Percentiles rank a stretch among this genome's conserved stretches.
Conservation (phyloP, 2,113 vertebrate genomes). For the Phrynocephalus versicolor region DNA sequence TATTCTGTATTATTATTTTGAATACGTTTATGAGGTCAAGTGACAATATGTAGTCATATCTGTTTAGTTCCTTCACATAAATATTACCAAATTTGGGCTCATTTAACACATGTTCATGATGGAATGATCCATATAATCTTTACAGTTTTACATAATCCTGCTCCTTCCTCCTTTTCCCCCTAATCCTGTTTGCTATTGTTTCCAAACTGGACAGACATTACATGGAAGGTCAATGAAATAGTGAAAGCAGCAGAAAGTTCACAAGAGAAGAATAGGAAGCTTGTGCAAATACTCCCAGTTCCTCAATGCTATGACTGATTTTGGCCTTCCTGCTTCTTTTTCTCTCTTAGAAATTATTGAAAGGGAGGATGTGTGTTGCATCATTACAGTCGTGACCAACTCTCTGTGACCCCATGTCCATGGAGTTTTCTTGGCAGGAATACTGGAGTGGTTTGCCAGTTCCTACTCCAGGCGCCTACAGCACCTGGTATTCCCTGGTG, state of each 20-base stretch:
- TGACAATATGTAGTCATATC: neutral
- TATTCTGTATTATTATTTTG: neutral
- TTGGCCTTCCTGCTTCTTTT: neutral
- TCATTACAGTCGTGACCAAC: too few relatives aligned
- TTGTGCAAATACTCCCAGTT: neutral
- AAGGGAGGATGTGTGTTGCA: too few relatives aligned
- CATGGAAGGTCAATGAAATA: neutral
- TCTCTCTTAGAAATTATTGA: too few relatives aligned
- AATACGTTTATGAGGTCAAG: neutral
- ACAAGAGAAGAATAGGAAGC: neutral
- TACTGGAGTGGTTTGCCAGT: too few relatives aligned
- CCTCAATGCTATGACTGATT: neutral
- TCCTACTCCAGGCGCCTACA: too few relatives aligned
- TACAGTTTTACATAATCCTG: neutral
- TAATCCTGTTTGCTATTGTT: neutral
- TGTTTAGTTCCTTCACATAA: neutral
- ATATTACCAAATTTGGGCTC: neutral
- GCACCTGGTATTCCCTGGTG: too few relatives aligned
- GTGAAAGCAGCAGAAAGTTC: neutral
- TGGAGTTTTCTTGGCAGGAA: too few relatives aligned
- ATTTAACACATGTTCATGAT: neutral
- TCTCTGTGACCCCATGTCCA: too few relatives aligned
- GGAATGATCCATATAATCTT: neutral
- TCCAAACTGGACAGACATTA: too few relatives aligned
- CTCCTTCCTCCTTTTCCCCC: neutral